Conservation (phyloP, 1,140 invertebrate genomes). For the Medauroidea extradentata region DNA sequence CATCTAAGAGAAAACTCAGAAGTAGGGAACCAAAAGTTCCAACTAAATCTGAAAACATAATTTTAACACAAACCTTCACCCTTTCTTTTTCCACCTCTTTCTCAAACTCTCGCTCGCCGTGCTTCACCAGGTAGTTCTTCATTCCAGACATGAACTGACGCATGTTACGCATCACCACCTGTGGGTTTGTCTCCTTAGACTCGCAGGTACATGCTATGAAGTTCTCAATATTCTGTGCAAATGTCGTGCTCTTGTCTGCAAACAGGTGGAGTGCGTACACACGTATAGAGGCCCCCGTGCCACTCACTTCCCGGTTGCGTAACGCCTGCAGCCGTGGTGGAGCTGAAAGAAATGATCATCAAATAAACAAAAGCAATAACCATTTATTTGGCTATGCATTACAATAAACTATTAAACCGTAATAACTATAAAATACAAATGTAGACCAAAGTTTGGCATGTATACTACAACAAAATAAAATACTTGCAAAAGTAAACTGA, state of each 20-base stretch:
- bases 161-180: constrained; percentile 88
- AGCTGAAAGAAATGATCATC: too few relatives aligned
- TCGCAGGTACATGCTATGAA: constrained; percentile 93
- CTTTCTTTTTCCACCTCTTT: constrained; percentile 84
- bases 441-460: too few relatives aligned
- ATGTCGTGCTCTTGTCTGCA: constrained; percentile 78
- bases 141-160: constrained; percentile 97
- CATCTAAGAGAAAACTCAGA: too few relatives aligned
- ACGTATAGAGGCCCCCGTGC: constrained; percentile 61
- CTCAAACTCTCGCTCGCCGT: constrained; percentile 88
- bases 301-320: constrained; percentile 56
- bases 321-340: constrained; percentile 65
- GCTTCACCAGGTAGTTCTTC: constrained; percentile 94
- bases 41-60: too few relatives aligned
- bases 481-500: too few relatives aligned
- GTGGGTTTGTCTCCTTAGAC: constrained; percentile 80
- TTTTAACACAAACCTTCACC: constrained; percentile 57
- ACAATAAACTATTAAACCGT: too few relatives aligned
- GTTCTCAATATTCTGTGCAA: constrained; percentile 87
- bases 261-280: constrained; percentile 77
- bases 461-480: too few relatives aligned
- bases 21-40: too few relatives aligned
- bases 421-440: too few relatives aligned
- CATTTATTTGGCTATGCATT: too few relatives aligned
- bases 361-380: too few relatives aligned